These are phyloP conservation scores for Cryptocephalus moraei DNA, from an alignment of 2,888 invertebrate genomes.

Conservation along the genomic window DNA sequence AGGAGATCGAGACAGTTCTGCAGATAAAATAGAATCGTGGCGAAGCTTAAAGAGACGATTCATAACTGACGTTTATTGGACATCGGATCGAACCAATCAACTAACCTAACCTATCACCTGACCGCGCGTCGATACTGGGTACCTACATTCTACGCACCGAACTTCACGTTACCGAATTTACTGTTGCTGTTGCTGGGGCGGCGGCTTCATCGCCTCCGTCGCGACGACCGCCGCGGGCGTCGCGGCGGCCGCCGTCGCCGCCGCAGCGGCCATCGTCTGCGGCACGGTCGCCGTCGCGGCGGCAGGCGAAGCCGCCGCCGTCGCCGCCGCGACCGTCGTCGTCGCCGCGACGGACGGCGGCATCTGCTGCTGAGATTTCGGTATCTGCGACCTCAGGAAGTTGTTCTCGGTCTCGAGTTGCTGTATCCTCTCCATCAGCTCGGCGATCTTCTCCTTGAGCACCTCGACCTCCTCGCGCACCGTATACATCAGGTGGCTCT, in stretches of 20 bases:
- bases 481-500: slow-evolving; percentile 69
- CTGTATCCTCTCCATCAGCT: slow-evolving; percentile 58
- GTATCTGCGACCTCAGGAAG: slow-evolving; percentile 43
- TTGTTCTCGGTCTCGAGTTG: slow-evolving; percentile 62
- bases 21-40: too few species aligned
- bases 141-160: too few species aligned
- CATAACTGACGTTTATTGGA: too few species aligned
- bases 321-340: too few species aligned
- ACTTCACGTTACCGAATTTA: neutral
- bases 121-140: neutral
- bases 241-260: too few species aligned
- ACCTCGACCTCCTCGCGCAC: slow-evolving; percentile 70
- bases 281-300: too few species aligned
- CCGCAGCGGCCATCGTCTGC: too few species aligned
- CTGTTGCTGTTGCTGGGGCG: neutral
- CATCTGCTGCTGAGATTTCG: slow-evolving; percentile 16
- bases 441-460: slow-evolving; percentile 62
- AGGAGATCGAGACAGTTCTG: too few species aligned
- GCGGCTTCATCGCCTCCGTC: neutral
- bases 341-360: neutral
- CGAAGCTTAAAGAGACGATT: too few species aligned
- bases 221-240: neutral
- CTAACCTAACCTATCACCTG: slow-evolving; percentile 1
- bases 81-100: too few species aligned
- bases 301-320: too few species aligned